These are phyloP conservation scores for Zophobas morio DNA, from an alignment of 1,140 invertebrate species.

Conservation along the genomic window DNA sequence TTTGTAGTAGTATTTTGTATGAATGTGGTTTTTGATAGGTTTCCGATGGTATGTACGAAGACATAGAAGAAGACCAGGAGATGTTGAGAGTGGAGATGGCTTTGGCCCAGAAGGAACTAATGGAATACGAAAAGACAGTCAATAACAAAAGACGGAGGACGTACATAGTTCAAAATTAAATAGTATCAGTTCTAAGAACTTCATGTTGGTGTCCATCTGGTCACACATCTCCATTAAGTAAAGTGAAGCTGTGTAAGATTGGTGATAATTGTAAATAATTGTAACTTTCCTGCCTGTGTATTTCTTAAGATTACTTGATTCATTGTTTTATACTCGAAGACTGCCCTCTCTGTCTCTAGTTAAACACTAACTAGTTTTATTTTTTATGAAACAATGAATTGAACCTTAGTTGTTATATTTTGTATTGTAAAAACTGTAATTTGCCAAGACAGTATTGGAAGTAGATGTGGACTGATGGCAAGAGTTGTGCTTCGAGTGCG, in stretches of 20 bases:
- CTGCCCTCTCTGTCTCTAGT: slow-evolving; percentile 49
- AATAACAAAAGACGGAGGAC: slow-evolving; percentile 61
- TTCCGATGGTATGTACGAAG: slow-evolving; percentile 60
- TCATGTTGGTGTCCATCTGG: slow-evolving; percentile 48
- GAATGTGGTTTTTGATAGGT: slow-evolving; percentile 41
- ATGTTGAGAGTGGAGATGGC: slow-evolving; percentile 65
- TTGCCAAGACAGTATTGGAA: slow-evolving; percentile 52
- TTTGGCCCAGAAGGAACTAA: slow-evolving; percentile 65
- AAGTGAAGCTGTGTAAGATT: slow-evolving; percentile 60
- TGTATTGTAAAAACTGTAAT: slow-evolving; percentile 40
- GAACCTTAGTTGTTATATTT: slow-evolving; percentile 32
- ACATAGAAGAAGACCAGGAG: slow-evolving; percentile 63
- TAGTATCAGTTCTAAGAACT: slow-evolving; percentile 29
- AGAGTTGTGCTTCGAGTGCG: slow-evolving; percentile 26
- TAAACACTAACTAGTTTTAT: slow-evolving; percentile 48
- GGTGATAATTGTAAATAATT: slow-evolving; percentile 61
- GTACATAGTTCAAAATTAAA: slow-evolving; percentile 57
- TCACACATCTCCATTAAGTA: slow-evolving; percentile 45
- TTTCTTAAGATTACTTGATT: slow-evolving; percentile 48
- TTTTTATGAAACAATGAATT: slow-evolving; percentile 40
- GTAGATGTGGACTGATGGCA: slow-evolving; percentile 51
- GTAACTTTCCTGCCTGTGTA: slow-evolving; percentile 54
- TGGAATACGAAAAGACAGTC: slow-evolving; percentile 63
- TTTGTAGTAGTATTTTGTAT: background rate
- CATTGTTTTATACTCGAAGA: slow-evolving; percentile 53